Base-by-base conservation (phyloP, 2,888 invertebrate genomes). In the Cataglyphis rosenhaueri region DNA sequence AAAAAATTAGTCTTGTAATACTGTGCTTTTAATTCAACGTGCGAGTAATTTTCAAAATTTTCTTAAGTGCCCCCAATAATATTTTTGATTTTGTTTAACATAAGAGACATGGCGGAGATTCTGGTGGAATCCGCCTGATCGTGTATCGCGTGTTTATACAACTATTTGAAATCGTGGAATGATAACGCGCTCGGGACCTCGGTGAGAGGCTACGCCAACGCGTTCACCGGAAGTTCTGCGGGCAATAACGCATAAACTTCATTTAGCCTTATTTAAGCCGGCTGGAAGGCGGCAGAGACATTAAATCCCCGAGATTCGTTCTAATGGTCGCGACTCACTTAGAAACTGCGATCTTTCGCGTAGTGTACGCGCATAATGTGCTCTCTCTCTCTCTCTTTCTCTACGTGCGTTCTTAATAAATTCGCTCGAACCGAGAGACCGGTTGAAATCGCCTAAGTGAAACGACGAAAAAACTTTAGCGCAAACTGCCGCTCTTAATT, bases 271-370 rank as follows among this genome's bases (percentile, higher is more conserved):
- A 78, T 86, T 90, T 89, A 87, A 89, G 85, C 87, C 83, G 82
- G 84, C 35, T 84, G 86, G 85, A 82, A 87, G 91, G 87, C 88
- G 89, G 89, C 87, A 91, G 92, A 91, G 92, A 91, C 92, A 91
- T 93, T 93, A 94, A 94, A 94, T 94, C 93, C 93, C 91, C 82
- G 92, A 94, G 93, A 94, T 94, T 94, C 93, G 93, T 94, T 93
- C 93, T 94, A 94, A 94, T 93, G 94, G 93, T 90, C 91, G 91
- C 92, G 93, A 94, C 93, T 93, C 93, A 92, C 92, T 94, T 92
- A 92, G 92, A 92, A 93, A 94, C 93, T 93, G 92, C 90, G 90
- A 91, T 90, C 87, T 85, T 84, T 86, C 86, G 74, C 81, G 55
- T 82, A 74, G 79, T 81, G 82, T 78, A 84, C 86, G 85, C 74